Conservation (phyloP, 2,888 invertebrate genomes). For the Scaptomyza parva region DNA sequence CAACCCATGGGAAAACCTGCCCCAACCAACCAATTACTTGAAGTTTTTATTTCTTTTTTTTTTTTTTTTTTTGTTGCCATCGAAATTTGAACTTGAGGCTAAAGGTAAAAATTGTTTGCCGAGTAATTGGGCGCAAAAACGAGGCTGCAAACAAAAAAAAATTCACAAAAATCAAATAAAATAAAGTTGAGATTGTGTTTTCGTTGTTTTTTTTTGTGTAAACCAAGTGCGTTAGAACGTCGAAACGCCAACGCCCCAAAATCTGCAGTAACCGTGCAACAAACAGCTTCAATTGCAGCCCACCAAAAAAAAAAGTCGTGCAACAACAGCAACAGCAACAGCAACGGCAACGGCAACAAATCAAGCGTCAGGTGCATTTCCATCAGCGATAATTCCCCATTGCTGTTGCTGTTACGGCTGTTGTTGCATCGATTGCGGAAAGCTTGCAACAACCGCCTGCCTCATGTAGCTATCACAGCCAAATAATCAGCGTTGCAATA, state of each 20-base stretch:
- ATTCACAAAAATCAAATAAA: neutral
- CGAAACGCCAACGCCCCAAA: conserved; percentile 68
- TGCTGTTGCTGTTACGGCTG: conserved; percentile 37
- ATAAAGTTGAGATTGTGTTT: conserved; percentile 16
- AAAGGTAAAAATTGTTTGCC: conserved; percentile 85
- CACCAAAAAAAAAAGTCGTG: conserved; percentile 56
- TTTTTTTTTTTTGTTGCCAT: neutral
- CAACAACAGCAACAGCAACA: conserved; percentile 40
- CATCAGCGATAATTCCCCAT: conserved; percentile 80
- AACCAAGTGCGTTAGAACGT: conserved; percentile 62
- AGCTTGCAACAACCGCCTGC: conserved; percentile 62
- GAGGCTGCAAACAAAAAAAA: conserved; percentile 47
- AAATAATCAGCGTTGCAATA: conserved; percentile 45
- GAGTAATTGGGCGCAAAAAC: conserved; percentile 83
- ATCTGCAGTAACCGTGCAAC: conserved; percentile 12
- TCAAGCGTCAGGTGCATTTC: conserved; percentile 84
- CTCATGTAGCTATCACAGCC: conserved; percentile 51
- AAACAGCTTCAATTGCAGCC: conserved; percentile 17
- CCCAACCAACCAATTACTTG: conserved; percentile 66
- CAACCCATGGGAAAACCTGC: conserved; percentile 75
- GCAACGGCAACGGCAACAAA: conserved; percentile 43
- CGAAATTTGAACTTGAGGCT: conserved; percentile 84
- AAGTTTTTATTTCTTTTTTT: conserved; percentile 63
- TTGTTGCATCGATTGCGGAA: conserved; percentile 67
- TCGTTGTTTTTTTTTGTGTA: neutral